Evolutionary conservation across 2,797 vertebrate species (phyloP).

Genomic region (Enteromius afrohamiltoni): DNA sequence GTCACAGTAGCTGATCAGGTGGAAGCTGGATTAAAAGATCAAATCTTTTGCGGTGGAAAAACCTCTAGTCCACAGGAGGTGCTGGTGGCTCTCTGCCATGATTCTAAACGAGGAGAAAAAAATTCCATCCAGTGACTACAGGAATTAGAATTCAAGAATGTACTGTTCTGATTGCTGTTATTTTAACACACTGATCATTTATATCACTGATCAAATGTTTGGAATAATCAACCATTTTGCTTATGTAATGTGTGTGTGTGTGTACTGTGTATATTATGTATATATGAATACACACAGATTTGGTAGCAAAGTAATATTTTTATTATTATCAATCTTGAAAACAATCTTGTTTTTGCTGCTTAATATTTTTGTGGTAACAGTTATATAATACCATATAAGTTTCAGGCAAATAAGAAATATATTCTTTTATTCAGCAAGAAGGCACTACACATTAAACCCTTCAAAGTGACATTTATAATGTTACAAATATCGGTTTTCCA

Average conservation of each 20-base stretch:
- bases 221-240: neutral
- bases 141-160: neutral
- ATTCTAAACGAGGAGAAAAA: slow-evolving; percentile 65
- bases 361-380: neutral
- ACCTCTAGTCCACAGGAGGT: slow-evolving; percentile 89
- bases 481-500: neutral
- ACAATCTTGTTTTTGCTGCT: neutral
- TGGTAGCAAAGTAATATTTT: neutral
- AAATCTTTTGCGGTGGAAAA: slow-evolving; percentile 62
- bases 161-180: neutral
- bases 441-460: neutral
- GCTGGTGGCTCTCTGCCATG: slow-evolving; percentile 87
- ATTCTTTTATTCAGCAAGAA: neutral
- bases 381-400: neutral
- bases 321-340: neutral
- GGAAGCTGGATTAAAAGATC: slow-evolving; percentile 43
- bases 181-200: neutral
- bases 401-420: neutral
- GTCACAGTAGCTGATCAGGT: slow-evolving; percentile 78
- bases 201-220: neutral
- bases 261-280: too few species aligned
- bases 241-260: too few species aligned
- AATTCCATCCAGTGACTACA: neutral
- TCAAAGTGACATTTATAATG: neutral
- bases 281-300: neutral